A percentile compares a stretch with the other conserved stretches of the same genome.
These are phyloP conservation scores for Drosophila setosimentum DNA, from an alignment of 2,888 invertebrate species.

Conservation along the genomic window DNA sequence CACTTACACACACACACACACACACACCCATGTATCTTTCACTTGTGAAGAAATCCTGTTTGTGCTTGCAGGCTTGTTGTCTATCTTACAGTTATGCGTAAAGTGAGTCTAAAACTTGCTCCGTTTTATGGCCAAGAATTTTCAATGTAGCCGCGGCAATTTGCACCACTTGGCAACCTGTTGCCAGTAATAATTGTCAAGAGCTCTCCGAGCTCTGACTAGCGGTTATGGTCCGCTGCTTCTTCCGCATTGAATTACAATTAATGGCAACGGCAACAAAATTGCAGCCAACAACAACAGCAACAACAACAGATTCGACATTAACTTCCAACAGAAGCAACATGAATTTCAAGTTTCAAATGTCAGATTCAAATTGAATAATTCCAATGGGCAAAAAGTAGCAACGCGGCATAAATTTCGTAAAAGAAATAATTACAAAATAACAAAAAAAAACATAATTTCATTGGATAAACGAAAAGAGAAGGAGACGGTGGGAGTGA, in stretches of 20 bases:
- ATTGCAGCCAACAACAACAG: slow-evolving; percentile 16
- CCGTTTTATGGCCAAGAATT: slow-evolving; percentile 67
- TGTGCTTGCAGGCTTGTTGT: slow-evolving; percentile 45
- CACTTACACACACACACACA: slow-evolving; percentile 27
- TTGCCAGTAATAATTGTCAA: slow-evolving; percentile 74
- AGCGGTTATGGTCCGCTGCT: slow-evolving; percentile 54
- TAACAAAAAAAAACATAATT: slow-evolving; percentile 13
- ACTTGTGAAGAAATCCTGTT: slow-evolving; percentile 62
- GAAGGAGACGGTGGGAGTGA: neutral
- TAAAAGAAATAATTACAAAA: slow-evolving; percentile 11
- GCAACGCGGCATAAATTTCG: slow-evolving; percentile 34
- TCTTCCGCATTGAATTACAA: slow-evolving; percentile 83
- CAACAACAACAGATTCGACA: slow-evolving; percentile 39
- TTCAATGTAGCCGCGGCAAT: slow-evolving; percentile 55
- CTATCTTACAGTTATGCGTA: slow-evolving; percentile 80
- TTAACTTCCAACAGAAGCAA: slow-evolving; percentile 42
- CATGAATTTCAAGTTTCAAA: slow-evolving; percentile 74
- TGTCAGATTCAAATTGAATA: slow-evolving; percentile 66
- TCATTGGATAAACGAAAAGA: slow-evolving; percentile 1
- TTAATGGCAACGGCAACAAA: slow-evolving; percentile 55
- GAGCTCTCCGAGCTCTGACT: slow-evolving; percentile 34
- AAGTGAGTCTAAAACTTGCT: slow-evolving; percentile 71
- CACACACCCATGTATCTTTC: slow-evolving; percentile 26
- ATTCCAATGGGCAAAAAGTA: slow-evolving; percentile 38
- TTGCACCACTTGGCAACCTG: slow-evolving; percentile 71